phyloP scores from a whole-genome alignment of 2,888 invertebrate genomes.

The Melieria picta region DNA sequence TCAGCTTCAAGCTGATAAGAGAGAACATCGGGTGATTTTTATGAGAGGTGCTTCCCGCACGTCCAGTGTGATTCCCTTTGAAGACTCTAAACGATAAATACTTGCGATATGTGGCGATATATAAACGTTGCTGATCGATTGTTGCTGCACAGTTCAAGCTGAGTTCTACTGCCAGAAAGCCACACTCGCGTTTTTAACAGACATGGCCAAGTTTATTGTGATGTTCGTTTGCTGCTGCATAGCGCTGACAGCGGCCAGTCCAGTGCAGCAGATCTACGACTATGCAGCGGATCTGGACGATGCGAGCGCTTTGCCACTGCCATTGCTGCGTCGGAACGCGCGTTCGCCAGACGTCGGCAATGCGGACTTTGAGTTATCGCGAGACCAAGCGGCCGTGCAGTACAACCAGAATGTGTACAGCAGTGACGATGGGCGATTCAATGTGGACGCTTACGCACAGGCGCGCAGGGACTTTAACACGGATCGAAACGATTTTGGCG shows the following conservation, averaged over 20 bases:
- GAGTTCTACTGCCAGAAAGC: too few species aligned
- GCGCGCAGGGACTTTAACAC: constrained; percentile 48
- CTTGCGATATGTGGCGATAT: too few species aligned
- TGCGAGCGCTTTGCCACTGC: not conserved
- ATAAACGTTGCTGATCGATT: too few species aligned
- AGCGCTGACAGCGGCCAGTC: not conserved
- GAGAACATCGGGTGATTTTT: too few species aligned
- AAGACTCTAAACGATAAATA: too few species aligned
- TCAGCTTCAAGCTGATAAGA: too few species aligned
- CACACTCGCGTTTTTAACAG: not conserved
- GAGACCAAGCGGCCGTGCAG: constrained; percentile 46
- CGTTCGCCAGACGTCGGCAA: constrained; percentile 48
- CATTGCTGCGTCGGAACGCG: constrained; percentile 25
- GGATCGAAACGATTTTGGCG: constrained; percentile 48
- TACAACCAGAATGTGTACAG: constrained; percentile 53
- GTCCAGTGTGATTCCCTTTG: too few species aligned
- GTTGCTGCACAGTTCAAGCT: too few species aligned
- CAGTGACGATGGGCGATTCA: constrained; percentile 50
- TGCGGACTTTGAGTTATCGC: constrained; percentile 37
- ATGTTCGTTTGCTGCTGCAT: constrained; percentile 9
- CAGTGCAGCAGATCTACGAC: not conserved
- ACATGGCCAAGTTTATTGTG: constrained; percentile 10
- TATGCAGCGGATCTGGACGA: not conserved
- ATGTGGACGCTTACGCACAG: constrained; percentile 52
- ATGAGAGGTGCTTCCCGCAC: too few species aligned